Percentiles rank a stretch among this genome's conserved stretches.
These are phyloP conservation scores for Tenebrio molitor DNA, from an alignment of 1,140 invertebrate species.

Conservation along the genomic window DNA sequence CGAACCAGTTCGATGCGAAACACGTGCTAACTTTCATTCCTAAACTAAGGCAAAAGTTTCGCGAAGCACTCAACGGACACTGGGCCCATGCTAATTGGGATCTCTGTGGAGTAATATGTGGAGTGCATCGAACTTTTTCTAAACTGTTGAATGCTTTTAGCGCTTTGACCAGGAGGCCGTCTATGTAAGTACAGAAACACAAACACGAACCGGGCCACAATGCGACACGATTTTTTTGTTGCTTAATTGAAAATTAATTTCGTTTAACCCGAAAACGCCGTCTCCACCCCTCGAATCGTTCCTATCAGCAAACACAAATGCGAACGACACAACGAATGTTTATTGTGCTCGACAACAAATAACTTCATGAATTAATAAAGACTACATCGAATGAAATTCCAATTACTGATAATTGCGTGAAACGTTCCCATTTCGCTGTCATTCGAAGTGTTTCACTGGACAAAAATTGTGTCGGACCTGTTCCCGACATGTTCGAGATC, in stretches of 20 bases:
- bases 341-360: slow-evolving; percentile 3
- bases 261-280: not conserved
- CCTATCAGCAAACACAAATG: not conserved
- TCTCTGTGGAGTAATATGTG: slow-evolving; percentile 26
- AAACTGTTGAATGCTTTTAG: slow-evolving; percentile 37
- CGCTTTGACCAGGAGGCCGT: slow-evolving; percentile 8
- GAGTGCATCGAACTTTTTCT: slow-evolving; percentile 33
- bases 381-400: not conserved
- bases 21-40: slow-evolving; percentile 35
- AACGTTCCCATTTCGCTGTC: not conserved
- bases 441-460: no score
- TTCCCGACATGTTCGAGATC: no score
- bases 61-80: slow-evolving; percentile 16
- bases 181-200: slow-evolving; percentile 20
- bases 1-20: not conserved
- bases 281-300: not conserved
- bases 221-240: not conserved
- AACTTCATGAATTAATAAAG: slow-evolving; percentile 17
- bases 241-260: not conserved
- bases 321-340: not conserved
- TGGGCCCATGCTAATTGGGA: slow-evolving; percentile 16
- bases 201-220: not conserved
- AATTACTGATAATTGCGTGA: slow-evolving; percentile 14
- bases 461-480: no score
- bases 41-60: not conserved